Evolutionary conservation across 2,888 invertebrate species (phyloP).

Genomic region (Calephelis perditalis): DNA sequence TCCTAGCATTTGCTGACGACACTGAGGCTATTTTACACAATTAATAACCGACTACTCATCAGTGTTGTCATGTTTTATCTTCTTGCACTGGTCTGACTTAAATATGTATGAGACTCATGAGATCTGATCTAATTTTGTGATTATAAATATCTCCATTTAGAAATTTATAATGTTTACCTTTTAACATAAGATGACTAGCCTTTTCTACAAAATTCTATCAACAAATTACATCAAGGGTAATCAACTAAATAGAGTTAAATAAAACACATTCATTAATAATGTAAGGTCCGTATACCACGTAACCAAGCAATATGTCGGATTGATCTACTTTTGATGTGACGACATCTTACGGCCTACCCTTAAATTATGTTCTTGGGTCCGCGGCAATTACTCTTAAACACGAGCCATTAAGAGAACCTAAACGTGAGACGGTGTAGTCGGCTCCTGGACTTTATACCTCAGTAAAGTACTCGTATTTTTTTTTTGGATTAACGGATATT

Average conservation of each 20-base stretch:
- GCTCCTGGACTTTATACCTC: background rate
- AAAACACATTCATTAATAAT: conserved; percentile 6
- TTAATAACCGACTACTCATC: too few relatives aligned
- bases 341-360: conserved; percentile 2
- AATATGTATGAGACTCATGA: too few relatives aligned
- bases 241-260: background rate
- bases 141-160: too few relatives aligned
- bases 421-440: background rate
- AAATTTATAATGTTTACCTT: too few relatives aligned
- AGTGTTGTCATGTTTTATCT: too few relatives aligned
- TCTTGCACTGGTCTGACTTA: too few relatives aligned
- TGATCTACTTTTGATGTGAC: conserved; percentile 11
- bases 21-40: too few relatives aligned
- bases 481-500: too few relatives aligned
- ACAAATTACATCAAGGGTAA: background rate
- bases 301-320: background rate
- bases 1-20: too few relatives aligned
- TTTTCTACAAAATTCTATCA: too few relatives aligned
- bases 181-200: too few relatives aligned
- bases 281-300: background rate
- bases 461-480: background rate
- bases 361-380: conserved; percentile 11
- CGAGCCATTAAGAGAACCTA: conserved; percentile 5
- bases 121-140: too few relatives aligned
- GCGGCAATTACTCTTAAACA: conserved; percentile 8